These are phyloP conservation scores for Brotogeris chrysoptera DNA, from an alignment of 2,797 vertebrate genomes.

Conservation along the genomic window DNA sequence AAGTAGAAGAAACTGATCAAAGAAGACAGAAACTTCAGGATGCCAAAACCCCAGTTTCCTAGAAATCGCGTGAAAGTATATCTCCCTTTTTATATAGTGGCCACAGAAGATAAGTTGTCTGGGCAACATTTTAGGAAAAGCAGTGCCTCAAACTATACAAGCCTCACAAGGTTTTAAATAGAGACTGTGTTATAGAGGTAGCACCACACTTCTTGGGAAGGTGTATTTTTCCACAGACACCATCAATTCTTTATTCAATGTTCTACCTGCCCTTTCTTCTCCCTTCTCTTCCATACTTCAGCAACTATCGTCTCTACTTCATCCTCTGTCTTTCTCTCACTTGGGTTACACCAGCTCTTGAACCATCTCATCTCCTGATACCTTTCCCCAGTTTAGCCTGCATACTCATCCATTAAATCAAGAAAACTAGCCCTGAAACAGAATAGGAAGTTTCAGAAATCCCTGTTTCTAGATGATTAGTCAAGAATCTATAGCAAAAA, in stretches of 20 bases:
- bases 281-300: background rate
- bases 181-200: background rate
- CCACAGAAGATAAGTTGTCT: background rate
- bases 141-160: background rate
- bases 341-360: background rate
- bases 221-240: background rate
- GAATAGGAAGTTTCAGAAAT: background rate
- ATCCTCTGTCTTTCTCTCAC: background rate
- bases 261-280: background rate
- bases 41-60: background rate
- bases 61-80: background rate
- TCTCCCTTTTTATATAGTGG: background rate
- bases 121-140: background rate
- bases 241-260: background rate
- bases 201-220: background rate
- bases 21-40: background rate
- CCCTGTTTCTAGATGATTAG: background rate
- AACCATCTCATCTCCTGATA: background rate
- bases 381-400: background rate
- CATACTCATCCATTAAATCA: background rate
- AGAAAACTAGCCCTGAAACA: background rate
- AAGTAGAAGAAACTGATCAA: background rate
- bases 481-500: background rate
- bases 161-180: background rate
- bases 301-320: background rate